These are phyloP conservation scores for Todus mexicanus DNA, from an alignment of 2,797 vertebrate genomes.

Conservation along the genomic window DNA sequence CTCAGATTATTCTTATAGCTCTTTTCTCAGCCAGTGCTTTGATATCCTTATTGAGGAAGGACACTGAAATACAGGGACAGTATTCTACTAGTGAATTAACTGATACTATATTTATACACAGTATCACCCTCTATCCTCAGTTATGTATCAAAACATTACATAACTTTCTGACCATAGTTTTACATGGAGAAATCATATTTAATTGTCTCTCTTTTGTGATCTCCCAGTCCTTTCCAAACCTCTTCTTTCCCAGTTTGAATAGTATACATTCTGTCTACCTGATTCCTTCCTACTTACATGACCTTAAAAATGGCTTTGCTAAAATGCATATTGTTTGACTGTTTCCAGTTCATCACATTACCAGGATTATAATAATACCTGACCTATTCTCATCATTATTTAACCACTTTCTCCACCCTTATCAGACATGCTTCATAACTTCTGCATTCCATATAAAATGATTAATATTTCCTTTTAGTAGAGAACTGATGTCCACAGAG, in stretches of 20 bases:
- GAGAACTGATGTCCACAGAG: neutral
- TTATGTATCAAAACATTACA: neutral
- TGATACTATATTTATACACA: neutral
- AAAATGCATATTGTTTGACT: neutral
- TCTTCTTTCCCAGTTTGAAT: neutral
- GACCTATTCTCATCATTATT: neutral
- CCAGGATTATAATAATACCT: neutral
- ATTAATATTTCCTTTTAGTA: neutral
- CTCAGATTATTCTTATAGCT: neutral
- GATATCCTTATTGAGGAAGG: neutral
- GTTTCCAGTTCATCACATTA: neutral
- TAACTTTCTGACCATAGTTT: neutral
- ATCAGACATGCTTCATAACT: neutral
- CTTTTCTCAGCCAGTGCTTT: neutral
- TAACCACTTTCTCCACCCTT: neutral
- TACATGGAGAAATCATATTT: neutral
- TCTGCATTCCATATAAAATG: neutral
- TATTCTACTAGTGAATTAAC: neutral
- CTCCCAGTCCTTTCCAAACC: neutral
- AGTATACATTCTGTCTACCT: neutral
- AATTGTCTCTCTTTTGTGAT: neutral
- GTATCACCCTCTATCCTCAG: neutral
- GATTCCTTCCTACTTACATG: neutral
- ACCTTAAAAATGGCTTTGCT: neutral
- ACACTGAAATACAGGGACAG: neutral